Evolutionary conservation across 2,113 vertebrate species (phyloP), one percentile per base, ranked within the genome.

Genomic region (Ranitomeya variabilis): DNA sequence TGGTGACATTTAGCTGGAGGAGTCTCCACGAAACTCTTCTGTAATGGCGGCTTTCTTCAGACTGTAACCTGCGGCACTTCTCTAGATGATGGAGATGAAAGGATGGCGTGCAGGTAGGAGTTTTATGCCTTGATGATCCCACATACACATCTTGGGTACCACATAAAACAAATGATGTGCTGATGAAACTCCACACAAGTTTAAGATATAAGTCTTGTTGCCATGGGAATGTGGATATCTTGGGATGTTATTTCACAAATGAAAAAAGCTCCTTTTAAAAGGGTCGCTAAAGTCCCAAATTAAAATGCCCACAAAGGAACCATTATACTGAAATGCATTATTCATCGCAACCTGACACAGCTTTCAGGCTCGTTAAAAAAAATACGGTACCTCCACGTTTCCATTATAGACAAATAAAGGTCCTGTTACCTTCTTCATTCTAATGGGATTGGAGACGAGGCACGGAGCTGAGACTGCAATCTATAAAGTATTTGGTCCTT

Each of bases 101-200:
- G 76, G 8, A 16, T 21, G 45, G 2, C 37, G 14, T 13, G 13
- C 19, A 78, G 76, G 76, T 78, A 78, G 45, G 76, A 4, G 76
- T 57, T 23, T 21, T 55, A 55, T 79, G 52, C 51, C 23, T 79
- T 14, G 52, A 13, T 57, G 23, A 79, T 54, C 51, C 77, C 21
- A 57, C 77, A 77, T 52, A 77, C 74, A 54, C 18, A n/a, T 51
- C 51, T 54, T 54, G 2, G 45, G 18, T n/a, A 54, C 4, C 74
- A n/a, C 51, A 79, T 79, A 79, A 79, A 55, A 79, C 77, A 79
- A 79, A 57, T 14, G 19, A 79, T 23, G 57, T 79, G 52, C 77
- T 55, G 52, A 79, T 55, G 76, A 45, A 55, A 55, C 21, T 12
- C 51, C 18, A 16, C 54, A 54, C 74, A 54, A 78, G 21, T n/a